A percentile compares a stretch with the other conserved stretches of the same genome.
phyloP scores from a whole-genome alignment of 2,888 invertebrate species.

The Periphyllus acericola region DNA sequence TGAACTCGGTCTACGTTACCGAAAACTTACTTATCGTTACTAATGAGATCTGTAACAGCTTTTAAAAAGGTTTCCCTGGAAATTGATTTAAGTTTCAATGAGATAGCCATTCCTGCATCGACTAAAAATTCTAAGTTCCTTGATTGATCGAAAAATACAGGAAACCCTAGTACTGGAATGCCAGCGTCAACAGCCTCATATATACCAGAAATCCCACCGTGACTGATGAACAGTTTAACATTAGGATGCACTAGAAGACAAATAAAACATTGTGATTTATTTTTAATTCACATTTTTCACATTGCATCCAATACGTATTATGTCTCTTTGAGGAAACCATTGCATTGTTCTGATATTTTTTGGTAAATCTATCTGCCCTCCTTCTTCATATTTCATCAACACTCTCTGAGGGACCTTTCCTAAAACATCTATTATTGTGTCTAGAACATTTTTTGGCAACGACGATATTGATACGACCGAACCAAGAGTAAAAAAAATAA shows the following conservation, averaged over 20 bases:
- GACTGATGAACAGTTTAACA: constrained; percentile 18
- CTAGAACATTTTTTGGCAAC: not conserved
- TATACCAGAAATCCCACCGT: constrained; percentile 18
- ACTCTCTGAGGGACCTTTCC: constrained; percentile 5
- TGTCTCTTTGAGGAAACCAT: constrained; percentile 6
- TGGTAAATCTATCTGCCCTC: not conserved
- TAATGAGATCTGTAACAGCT: not conserved
- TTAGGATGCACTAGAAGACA: constrained; percentile 5
- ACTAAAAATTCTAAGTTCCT: constrained; percentile 2
- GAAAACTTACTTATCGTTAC: not conserved
- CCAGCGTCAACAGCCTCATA: constrained; percentile 30
- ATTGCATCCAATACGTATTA: not conserved
- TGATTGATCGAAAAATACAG: not conserved
- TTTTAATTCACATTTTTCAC: not conserved
- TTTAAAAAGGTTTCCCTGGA: not conserved
- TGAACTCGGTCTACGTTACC: too few relatives aligned
- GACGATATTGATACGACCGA: not conserved
- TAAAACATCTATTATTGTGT: not conserved
- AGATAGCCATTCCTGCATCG: not conserved
- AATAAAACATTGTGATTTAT: too few relatives aligned
- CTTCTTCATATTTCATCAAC: constrained; percentile 6
- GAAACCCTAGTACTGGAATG: constrained; percentile 10
- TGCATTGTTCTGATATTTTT: not conserved
- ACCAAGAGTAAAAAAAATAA: constrained; percentile 17
- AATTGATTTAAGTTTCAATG: not conserved